Base-by-base conservation (phyloP, 2,888 invertebrate species). In the Desoria tigrina region DNA sequence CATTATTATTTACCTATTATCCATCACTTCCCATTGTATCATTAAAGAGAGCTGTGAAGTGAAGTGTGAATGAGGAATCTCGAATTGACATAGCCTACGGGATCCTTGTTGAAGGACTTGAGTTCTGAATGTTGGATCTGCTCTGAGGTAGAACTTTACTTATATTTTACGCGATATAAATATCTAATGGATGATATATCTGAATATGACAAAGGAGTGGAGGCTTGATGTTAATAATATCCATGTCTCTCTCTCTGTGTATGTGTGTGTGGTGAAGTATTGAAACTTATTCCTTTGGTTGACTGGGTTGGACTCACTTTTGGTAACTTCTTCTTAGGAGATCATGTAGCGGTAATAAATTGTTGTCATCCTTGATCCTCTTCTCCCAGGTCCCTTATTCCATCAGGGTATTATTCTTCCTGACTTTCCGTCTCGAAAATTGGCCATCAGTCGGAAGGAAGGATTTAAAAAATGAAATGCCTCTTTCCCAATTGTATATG, bases 321-420 rank as follows among this genome's bases (percentile, higher is more conserved):
- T 42, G 27, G 58, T 58, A 27, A 58, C 27, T 58, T 58, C 27
- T 58, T 58, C 45, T 42, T 42, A 58, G 58, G 6, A 45, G 58
- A 58, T 45, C 58, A 58, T 58, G 58, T 49, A 37, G 23, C 42
- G 18, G 57, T 49, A 58, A 58, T 58, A 58, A 58, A 58, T 58
- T 58, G 58, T 58, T 58, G 58, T 58, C 58, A 58, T 58, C 42
- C 58, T 26, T 58, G 58, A 58, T 58, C 58, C 58, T 58, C 58
- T 45, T 16, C 49, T 58, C 26, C n/a, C 42, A 11, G 21, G 37
- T 57, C 42, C 56, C n/a, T 28, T 26, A 32, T 24, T 14, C 45
- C 39, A 49, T 27, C 21, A 26, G 27, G 57, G 37, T 16, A 42
- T 58, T 42, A 58, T 58, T 58, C 58, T 58, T 58, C 28, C 24